Evolutionary conservation across 2,113 vertebrate genomes (phyloP), one percentile per base, ranked within the genome.

Genomic region (Hippocampus comes): DNA sequence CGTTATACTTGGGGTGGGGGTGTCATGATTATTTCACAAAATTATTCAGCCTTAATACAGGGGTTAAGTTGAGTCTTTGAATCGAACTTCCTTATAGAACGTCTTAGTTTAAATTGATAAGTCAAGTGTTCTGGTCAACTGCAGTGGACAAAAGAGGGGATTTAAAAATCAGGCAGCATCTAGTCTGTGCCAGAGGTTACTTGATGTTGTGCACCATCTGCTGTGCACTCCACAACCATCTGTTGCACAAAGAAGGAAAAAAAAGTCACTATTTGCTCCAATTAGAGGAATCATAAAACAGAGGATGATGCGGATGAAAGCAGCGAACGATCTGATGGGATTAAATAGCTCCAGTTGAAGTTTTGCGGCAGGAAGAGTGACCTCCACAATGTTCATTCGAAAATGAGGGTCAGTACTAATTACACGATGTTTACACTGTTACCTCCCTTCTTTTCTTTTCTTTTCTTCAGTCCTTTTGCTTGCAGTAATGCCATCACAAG

Each of bases 251-350:
- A 5, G 21, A 27, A n/a, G 34, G 21, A 43, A 66, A n/a, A 42
- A 43, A 66, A 53, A 71, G 68, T 63, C 43, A 69, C 20, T 51
- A 70, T 63, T 73, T 63, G 61, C 60, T 80, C 42, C 55, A 79
- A 77, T 75, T 82, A 78, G 70, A 48, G 23, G 56, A 70, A 74
- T 73, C 46, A 71, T 61, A 59, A 70, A 71, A 64, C 38, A 43
- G 27, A 73, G 34, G 60, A 73, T 71, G 72, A 72, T 67, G 30
- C 21, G 49, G 42, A 76, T 69, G 53, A 56, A 14, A 46, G 63
- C 60, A 41, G 42, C 8, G 34, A 78, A 71, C n/a, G 59, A 80
- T 81, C 71, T 78, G 75, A 78, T 79, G 59, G 70, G 57, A 73
- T 80, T 73, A 74, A 14, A 43, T 3, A 11, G 18, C 60, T 69